Evolutionary conservation across 2,797 vertebrate genomes (phyloP), one percentile per base, ranked within the genome.

Genomic region (Sebastes itinus): DNA sequence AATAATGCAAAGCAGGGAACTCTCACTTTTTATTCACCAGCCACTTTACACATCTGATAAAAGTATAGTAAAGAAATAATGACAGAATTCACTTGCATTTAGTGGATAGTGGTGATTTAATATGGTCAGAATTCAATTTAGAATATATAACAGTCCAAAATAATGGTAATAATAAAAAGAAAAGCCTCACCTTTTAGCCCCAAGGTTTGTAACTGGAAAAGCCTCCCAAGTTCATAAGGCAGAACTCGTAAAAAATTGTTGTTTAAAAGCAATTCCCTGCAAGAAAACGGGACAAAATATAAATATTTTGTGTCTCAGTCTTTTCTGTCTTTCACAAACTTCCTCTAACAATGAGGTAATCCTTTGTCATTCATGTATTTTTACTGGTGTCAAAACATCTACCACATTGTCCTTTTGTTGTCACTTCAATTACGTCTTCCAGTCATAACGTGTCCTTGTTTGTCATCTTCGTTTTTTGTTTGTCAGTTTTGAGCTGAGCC

Each of bases 181-280:
- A 9, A 28, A 14, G 3, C 30, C 86, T 89, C 35, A 95, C 99
- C 99, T 98, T 99, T 99, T 71, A 99, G 97, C 87, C 99, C 99
- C 81, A 99, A 95, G 83, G 97, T 99, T 94, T 99, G 98, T 86
- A 99, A 95, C 96, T 97, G 97, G 96, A 99, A 99, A 93, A 99
- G 97, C 92, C 98, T 96, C 92, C 99, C 99, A 93, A 99, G 98
- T 97, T 99, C 99, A 70, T 98, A 99, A 97, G 99, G 99, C 96
- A 99, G 97, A 97, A 99, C 98, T 96, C 98, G 97, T 97, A 99
- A 96, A 95, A 98, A 96, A 97, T 99, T 99, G 97, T 99, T 98
- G 97, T 99, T 99, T 96, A 99, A 99, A 97, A 99, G 97, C 96
- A 99, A 97, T 97, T 99, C 98, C 98, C 98, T 99, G 94, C 61